Evolutionary conservation across 2,797 vertebrate species (phyloP), one percentile per base, ranked within the genome.

Genomic region (Erpetoichthys calabaricus): DNA sequence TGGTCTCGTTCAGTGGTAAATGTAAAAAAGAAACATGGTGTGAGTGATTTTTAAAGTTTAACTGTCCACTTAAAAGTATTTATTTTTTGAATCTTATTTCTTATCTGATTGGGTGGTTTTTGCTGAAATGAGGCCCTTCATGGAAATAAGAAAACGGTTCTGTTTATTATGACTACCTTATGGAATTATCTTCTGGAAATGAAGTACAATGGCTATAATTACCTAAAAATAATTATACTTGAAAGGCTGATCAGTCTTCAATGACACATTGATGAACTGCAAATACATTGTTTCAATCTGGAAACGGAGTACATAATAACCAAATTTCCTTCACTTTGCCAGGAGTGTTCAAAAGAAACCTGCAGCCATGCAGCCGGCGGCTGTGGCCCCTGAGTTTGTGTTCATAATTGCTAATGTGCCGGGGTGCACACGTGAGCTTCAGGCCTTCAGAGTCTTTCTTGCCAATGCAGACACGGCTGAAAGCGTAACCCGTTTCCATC

Each of bases 381-480:
- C 25, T 42, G 44, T 45, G n/a, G 54, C 55, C 61, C 44, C 45
- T 8, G 42, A 42, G 45, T 51, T 10, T 45, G 49, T 45, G 8
- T 53, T 57, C 60, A 51, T 56, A 44, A 46, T 45, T 53, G 41
- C 54, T 47, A 25, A 52, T 6, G 45, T 43, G 5, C 41, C n/a
- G 8, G 25, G 6, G 9, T n/a, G 45, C 46, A 53, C 41, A 44
- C 45, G 58, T 54, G 51, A 52, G 51, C 43, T 46, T 59, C 55
- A 55, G n/a, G 44, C 41, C 42, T 50, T 53, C 57, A 53, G 44
- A 53, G 25, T 45, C n/a, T 59, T 59, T 53, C 43, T 51, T 4
- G 25, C 44, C 41, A 42, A 47, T n/a, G 47, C 52, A 47, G 45
- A 46, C 55, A 45, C 45, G 53, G 52, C 52, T 8, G 41, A 45